A percentile compares a stretch with the other conserved stretches of the same genome.
Conservation (phyloP, 2,113 vertebrate species). For the Sorex araneus region DNA sequence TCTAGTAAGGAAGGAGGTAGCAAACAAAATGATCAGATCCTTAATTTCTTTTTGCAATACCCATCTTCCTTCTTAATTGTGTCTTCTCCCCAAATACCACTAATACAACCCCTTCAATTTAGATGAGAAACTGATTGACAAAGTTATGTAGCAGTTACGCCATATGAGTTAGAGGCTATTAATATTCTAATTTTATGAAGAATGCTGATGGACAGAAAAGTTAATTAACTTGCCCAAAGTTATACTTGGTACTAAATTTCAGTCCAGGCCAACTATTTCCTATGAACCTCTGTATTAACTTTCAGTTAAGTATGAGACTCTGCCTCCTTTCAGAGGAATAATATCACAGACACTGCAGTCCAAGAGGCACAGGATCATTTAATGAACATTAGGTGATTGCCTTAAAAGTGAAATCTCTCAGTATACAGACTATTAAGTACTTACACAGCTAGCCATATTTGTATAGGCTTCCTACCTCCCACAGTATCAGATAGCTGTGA, state of each 20-base stretch:
- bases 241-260: not conserved
- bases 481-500: not conserved
- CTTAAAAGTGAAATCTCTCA: constrained; percentile 36
- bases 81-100: not conserved
- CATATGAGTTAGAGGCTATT: not conserved
- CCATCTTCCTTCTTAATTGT: not conserved
- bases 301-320: too few species aligned
- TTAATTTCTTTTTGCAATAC: not conserved
- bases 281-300: too few species aligned
- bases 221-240: constrained; percentile 31
- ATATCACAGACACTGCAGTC: not conserved
- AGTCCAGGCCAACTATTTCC: not conserved
- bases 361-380: not conserved
- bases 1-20: not conserved
- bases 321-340: constrained; percentile 17
- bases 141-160: not conserved
- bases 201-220: not conserved
- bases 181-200: not conserved
- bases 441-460: not conserved
- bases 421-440: not conserved
- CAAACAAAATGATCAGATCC: not conserved
- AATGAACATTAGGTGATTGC: not conserved
- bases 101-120: not conserved
- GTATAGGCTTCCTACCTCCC: not conserved
- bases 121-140: not conserved